Evolutionary conservation across 2,113 vertebrate species (phyloP), one percentile per base, ranked within the genome.

Genomic region (Cyanoliseus patagonus): DNA sequence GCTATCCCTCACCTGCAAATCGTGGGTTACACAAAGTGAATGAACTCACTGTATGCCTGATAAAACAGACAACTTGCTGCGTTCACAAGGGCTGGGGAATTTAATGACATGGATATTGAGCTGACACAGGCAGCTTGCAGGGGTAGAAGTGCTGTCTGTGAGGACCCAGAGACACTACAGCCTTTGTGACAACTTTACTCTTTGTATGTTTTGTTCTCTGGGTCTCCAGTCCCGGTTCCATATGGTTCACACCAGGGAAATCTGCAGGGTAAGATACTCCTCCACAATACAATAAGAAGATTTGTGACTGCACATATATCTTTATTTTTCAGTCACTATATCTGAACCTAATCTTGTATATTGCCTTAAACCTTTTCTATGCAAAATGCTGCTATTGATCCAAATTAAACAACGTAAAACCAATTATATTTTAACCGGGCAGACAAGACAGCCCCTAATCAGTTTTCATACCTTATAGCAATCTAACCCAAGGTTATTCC

Each of bases 71-170:
- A 10, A 0, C 13, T 49, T 17, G 46, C 61, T 84, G 59, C 6
- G 0, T 23, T 53, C 53, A 5, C 0, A 0, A 18, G 30, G 52
- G 30, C 13, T 2, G 0, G 61, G 53, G 86, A 35, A 9, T 52
- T 37, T 44, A 44, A 16, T 22, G 83, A 23, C 42, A 13, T 1
- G 1, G 39, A 30, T 31, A 13, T 25, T 30, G 69, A 59, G 46
- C 47, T 0, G 17, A 33, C 2, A 3, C 37, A 12, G 16, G 35
- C 2, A 0, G n/a, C 24, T 33, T 52, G 57, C 76, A 31, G 27
- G 53, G 10, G 35, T 31, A 27, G 44, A 11, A 75, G 67, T 1
- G 1, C 12, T n/a, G 68, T 12, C 74, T 75, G 41, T 9, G 49
- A 66, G 85, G 39, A 86, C 33, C 5, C 20, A 9, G 72, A 62